Evolutionary conservation across 2,888 invertebrate genomes (phyloP).

Genomic region (Smittia aterrima): DNA sequence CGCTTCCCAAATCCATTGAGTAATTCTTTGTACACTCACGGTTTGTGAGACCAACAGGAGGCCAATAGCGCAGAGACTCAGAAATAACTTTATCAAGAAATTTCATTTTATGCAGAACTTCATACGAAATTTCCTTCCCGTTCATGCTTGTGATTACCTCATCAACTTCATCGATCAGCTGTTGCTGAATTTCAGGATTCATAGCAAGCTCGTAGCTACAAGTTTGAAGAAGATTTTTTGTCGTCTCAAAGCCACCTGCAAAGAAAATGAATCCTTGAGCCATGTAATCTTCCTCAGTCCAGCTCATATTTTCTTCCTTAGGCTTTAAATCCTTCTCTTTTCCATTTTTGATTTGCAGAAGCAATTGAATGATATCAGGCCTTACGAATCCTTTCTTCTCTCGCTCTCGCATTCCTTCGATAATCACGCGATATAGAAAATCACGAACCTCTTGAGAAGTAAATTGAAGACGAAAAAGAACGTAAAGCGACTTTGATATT

Average conservation of each 20-base stretch:
- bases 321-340: not conserved
- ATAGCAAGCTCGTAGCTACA: not conserved
- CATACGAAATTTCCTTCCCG: not conserved
- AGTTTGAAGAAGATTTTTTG: not conserved
- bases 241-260: not conserved
- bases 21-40: constrained; percentile 13
- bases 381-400: not conserved
- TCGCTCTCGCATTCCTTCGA: not conserved
- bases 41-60: not conserved
- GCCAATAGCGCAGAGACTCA: not conserved
- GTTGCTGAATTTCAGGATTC: not conserved
- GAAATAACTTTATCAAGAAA: not conserved
- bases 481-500: not conserved
- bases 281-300: not conserved
- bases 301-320: not conserved
- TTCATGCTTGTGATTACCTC: not conserved
- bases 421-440: not conserved
- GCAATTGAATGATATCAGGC: not conserved
- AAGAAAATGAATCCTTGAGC: not conserved
- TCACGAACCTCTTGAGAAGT: not conserved
- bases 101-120: constrained; percentile 15
- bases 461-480: not conserved
- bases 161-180: not conserved
- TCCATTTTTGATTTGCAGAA: not conserved
- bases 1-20: not conserved